Conservation (phyloP, 2,797 vertebrate species). For the Aldrovandia affinis region DNA sequence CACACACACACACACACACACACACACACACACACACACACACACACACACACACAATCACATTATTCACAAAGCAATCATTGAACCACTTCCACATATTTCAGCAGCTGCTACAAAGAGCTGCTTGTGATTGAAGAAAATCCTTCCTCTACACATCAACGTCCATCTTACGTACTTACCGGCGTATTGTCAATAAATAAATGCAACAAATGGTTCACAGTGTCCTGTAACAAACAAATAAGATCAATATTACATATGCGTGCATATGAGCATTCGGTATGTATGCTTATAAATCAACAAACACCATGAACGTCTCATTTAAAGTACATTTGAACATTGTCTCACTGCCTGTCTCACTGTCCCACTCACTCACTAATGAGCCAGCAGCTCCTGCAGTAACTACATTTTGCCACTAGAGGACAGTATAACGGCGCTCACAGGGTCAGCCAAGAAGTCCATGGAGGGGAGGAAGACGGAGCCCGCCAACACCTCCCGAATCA, state of each 20-base stretch:
- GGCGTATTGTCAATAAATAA: slow-evolving; percentile 93
- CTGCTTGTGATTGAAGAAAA: background rate
- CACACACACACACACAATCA: background rate
- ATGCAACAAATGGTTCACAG: slow-evolving; percentile 91
- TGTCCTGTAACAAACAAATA: slow-evolving; percentile 79
- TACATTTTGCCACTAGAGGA: background rate
- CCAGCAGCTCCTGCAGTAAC: background rate
- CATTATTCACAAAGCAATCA: background rate
- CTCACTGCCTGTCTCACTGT: background rate
- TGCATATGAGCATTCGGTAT: no score
- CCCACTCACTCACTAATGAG: background rate
- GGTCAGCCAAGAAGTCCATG: slow-evolving; percentile 96
- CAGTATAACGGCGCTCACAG: slow-evolving; percentile 77
- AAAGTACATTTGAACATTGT: background rate
- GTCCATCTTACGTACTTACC: slow-evolving; percentile 76
- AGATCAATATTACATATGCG: background rate
- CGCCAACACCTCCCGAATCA: slow-evolving; percentile 93
- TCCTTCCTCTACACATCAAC: background rate
- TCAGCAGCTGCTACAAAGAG: background rate
- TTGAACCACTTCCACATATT: background rate
- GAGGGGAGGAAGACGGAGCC: slow-evolving; percentile 97
- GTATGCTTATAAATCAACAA: no score
- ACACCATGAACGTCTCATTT: background rate
- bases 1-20: background rate
- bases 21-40: background rate